Percentiles rank a stretch among this genome's conserved stretches.
These are phyloP conservation scores for Geococcyx californianus DNA, from an alignment of 2,113 vertebrate species.

Conservation along the genomic window DNA sequence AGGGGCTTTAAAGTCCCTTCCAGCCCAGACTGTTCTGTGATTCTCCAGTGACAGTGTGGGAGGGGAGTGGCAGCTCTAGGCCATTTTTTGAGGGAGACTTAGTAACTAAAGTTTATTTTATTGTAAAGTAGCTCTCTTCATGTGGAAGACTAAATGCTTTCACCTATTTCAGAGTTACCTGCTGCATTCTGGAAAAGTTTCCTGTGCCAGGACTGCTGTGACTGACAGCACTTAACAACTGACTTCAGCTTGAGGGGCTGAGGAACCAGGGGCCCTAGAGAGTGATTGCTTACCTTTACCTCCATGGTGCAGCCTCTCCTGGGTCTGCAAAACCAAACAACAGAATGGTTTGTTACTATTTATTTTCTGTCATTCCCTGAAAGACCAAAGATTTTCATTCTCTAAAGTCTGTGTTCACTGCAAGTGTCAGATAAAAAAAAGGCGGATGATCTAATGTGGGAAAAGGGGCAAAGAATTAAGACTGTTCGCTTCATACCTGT, in stretches of 20 bases:
- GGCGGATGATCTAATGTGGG: background rate
- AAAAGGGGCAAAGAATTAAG: background rate
- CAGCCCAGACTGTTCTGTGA: no score
- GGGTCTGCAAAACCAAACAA: background rate
- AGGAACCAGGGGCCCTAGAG: background rate
- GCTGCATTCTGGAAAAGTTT: background rate
- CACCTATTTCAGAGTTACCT: background rate
- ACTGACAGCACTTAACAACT: background rate
- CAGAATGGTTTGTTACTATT: background rate
- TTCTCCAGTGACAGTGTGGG: accelerated
- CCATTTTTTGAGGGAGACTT: background rate
- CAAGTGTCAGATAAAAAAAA: background rate
- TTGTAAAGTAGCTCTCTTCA: background rate
- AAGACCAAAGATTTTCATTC: background rate
- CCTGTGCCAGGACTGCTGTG: background rate
- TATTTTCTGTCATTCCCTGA: background rate
- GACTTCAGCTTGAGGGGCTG: background rate
- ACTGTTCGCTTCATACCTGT: background rate
- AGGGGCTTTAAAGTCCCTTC: no score
- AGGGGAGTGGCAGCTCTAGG: background rate
- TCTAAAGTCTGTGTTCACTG: background rate
- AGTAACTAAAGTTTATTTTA: background rate
- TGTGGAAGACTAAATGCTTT: background rate
- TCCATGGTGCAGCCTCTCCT: background rate
- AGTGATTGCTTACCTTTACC: background rate